Evolutionary conservation across 2,113 vertebrate species (phyloP).

Genomic region (Leucoraja erinaceus): DNA sequence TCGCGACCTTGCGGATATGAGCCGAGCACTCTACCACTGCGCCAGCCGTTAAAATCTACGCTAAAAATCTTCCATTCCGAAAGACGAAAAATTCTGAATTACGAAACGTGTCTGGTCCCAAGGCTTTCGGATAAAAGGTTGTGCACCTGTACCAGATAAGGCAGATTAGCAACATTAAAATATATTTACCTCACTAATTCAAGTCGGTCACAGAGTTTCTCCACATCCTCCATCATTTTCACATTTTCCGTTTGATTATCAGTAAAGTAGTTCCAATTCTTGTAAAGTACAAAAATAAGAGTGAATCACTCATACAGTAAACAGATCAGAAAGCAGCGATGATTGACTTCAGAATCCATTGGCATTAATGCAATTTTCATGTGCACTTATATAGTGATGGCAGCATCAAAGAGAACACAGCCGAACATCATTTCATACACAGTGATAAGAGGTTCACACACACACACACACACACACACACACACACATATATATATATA

Average conservation of each 20-base stretch:
- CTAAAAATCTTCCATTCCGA: no score
- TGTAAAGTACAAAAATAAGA: conserved; percentile 51
- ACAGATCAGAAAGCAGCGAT: background rate
- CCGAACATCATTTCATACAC: background rate
- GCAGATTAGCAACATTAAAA: background rate
- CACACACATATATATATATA: no score
- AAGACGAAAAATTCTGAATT: no score
- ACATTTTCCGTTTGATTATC: conserved; percentile 81
- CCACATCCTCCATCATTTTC: conserved; percentile 98
- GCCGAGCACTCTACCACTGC: no score
- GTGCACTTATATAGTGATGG: background rate
- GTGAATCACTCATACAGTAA: background rate
- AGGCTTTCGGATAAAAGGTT: no score
- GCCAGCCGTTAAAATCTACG: no score
- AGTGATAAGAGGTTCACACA: background rate
- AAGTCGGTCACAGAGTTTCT: conserved; percentile 93
- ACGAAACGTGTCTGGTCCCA: no score
- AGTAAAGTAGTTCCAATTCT: conserved; percentile 96
- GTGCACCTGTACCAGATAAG: no score
- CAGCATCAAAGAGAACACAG: background rate
- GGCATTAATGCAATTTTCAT: background rate
- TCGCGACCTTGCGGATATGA: no score
- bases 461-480: no score
- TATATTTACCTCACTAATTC: conserved; percentile 75
- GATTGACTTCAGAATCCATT: background rate